Evolutionary conservation across 2,797 vertebrate genomes (phyloP), one percentile per base, ranked within the genome.

Genomic region (Eurystomus glaucurus): DNA sequence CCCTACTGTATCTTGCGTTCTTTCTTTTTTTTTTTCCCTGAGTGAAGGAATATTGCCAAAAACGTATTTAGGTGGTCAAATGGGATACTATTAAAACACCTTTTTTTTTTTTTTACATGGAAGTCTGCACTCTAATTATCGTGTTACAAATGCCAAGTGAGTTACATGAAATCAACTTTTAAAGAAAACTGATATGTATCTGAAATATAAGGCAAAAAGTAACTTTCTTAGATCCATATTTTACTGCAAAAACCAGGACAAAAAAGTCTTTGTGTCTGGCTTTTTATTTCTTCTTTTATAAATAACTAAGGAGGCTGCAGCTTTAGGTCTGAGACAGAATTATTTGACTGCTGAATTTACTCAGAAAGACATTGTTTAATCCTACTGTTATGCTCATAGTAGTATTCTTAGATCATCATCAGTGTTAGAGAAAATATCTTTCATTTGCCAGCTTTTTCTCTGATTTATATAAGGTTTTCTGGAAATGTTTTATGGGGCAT

Each of bases 1-100:
- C n/a, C 4, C 11, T 77, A 43, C 9, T 33, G 17, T 55, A 46
- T 35, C 13, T 69, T 77, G 20, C 25, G 14, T 3, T 13, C 26
- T 39, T 62, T 14, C 16, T 14, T 28, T 0, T 29, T 71, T 70
- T 35, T n/a, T 21, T 23, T 14, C 0, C 0, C 17, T 46, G 45
- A 52, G 11, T 29, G n/a, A 58, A 61, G 55, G 57, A 78, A 52
- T 58, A 77, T 80, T 92, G 77, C 62, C 76, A 96, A 90, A 86
- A 91, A 28, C 91, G 48, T 82, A 60, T 90, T 93, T 87, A 92
- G 43, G 58, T 52, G 54, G 52, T 26, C 41, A 88, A 94, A 75
- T 33, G 37, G 19, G 25, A 50, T 91, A 88, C 66, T 96, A 70
- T 80, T 84, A 74, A 88, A 81, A 70, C 3, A 28, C 5, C 1